A percentile compares a stretch with the other conserved stretches of the same genome.
These are phyloP conservation scores for Hipparchia sbordonii DNA, from an alignment of 2,888 invertebrate genomes.

Conservation along the genomic window DNA sequence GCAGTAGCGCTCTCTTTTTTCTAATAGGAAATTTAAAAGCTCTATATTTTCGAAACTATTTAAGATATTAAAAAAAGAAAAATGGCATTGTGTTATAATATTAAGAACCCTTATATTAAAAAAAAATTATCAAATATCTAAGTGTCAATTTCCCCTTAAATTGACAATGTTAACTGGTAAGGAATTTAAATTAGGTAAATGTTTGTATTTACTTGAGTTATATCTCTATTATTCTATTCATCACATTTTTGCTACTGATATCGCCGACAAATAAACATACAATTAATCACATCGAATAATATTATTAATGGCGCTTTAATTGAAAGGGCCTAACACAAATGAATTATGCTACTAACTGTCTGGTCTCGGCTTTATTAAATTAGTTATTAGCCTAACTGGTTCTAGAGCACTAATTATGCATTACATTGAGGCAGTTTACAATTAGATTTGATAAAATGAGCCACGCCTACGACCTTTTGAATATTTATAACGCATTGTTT, in stretches of 20 bases:
- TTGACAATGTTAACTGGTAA: no score
- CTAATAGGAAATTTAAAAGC: no score
- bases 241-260: constrained; percentile 9
- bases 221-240: not conserved
- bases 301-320: constrained; percentile 30
- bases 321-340: constrained; percentile 28
- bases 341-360: constrained; percentile 30
- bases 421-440: constrained; percentile 23
- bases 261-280: not conserved
- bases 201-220: no score
- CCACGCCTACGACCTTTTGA: constrained; percentile 28
- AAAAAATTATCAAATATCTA: no score
- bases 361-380: constrained; percentile 32
- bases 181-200: no score
- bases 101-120: no score
- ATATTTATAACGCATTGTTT: constrained; percentile 26
- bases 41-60: no score
- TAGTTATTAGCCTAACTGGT: constrained; percentile 33
- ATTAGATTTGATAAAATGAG: constrained; percentile 32
- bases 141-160: no score
- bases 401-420: constrained; percentile 35
- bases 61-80: no score
- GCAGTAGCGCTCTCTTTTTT: no score
- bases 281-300: constrained; percentile 22
- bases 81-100: no score